Conservation (phyloP, 2,888 invertebrate species). For the Hirtodrosophila alboralis region DNA sequence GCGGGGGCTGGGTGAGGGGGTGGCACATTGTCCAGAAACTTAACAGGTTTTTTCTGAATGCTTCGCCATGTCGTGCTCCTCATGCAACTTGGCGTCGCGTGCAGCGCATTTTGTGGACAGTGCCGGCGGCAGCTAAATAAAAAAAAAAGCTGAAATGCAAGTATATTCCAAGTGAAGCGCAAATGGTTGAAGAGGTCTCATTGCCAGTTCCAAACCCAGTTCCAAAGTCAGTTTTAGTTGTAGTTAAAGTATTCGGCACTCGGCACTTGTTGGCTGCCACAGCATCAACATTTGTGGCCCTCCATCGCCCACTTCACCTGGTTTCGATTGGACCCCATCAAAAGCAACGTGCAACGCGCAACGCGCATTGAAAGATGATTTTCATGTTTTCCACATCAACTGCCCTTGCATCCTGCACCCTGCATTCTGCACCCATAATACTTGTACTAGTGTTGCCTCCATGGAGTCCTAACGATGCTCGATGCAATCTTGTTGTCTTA, state of each 20-base stretch:
- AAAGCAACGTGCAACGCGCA: constrained; percentile 45
- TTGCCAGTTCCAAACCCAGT: constrained; percentile 5
- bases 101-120: constrained; percentile 61
- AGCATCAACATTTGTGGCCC: constrained; percentile 8
- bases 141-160: constrained; percentile 66
- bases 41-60: constrained; percentile 57
- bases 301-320: constrained; percentile 44
- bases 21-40: constrained; percentile 49
- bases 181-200: constrained; percentile 24
- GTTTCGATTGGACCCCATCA: constrained; percentile 32
- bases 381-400: constrained; percentile 69
- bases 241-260: constrained; percentile 41
- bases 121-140: constrained; percentile 61
- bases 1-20: constrained; percentile 16
- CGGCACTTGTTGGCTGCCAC: constrained; percentile 44
- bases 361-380: constrained; percentile 75
- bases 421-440: constrained; percentile 14
- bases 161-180: constrained; percentile 23
- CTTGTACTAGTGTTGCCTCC: constrained; percentile 10
- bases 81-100: constrained; percentile 36
- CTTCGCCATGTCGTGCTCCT: constrained; percentile 47
- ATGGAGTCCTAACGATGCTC: constrained; percentile 65
- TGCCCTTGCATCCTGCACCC: constrained; percentile 26
- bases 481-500: constrained; percentile 74
- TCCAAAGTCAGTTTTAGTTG: constrained; percentile 20